A percentile compares a stretch with the other conserved stretches of the same genome.
phyloP scores from a whole-genome alignment of 64 coral and sea anemone genomes.

The Montipora cactus region DNA sequence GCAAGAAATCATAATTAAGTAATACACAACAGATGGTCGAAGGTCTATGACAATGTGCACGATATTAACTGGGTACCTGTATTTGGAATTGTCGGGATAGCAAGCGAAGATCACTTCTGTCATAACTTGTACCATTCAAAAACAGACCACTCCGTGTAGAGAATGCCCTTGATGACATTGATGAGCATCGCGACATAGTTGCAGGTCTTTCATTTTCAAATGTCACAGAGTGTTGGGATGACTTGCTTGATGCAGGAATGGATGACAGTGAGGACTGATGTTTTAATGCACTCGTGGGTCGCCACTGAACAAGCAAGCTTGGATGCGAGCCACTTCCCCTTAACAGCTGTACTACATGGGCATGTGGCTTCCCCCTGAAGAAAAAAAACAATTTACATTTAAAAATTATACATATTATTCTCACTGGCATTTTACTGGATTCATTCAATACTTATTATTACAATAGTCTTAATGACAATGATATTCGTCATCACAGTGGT shows the following conservation, averaged over 20 bases:
- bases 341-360: slow-evolving; percentile 78
- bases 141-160: slow-evolving; percentile 63
- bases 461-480: no score
- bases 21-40: no score
- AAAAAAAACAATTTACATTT: not conserved
- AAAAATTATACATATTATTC: not conserved
- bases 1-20: no score
- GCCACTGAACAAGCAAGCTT: slow-evolving; percentile 88
- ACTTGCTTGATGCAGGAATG: slow-evolving; percentile 62
- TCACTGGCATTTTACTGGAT: no score
- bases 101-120: slow-evolving; percentile 32
- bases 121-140: slow-evolving; percentile 24
- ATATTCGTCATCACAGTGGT: no score
- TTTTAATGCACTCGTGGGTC: slow-evolving; percentile 68
- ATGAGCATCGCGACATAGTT: slow-evolving; percentile 63
- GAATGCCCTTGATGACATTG: slow-evolving; percentile 61
- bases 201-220: slow-evolving; percentile 78
- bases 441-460: no score
- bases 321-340: slow-evolving; percentile 91
- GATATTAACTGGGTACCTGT: slow-evolving; percentile 38
- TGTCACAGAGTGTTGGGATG: slow-evolving; percentile 69
- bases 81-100: slow-evolving; percentile 80
- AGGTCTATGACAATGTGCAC: not conserved
- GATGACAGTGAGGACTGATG: slow-evolving; percentile 75
- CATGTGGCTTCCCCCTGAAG: slow-evolving; percentile 79